Percentiles rank a stretch among this genome's conserved stretches.
Evolutionary conservation across 2,888 invertebrate genomes (phyloP).

Genomic region (Caenorhabditis macrosperma): DNA sequence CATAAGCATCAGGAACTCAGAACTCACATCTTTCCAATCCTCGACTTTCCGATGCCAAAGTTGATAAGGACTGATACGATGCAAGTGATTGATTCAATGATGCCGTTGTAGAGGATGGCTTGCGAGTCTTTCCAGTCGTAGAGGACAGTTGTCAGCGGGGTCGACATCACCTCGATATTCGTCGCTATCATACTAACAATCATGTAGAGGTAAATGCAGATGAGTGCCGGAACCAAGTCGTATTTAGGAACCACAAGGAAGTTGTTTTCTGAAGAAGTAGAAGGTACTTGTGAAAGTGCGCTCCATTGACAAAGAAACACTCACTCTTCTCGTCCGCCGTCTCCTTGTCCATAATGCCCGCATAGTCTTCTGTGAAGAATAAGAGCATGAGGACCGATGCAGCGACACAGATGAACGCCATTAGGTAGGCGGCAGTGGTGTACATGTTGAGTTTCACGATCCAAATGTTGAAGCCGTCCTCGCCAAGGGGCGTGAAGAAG

Average conservation of each 20-base stretch:
- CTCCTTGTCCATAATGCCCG: conserved; percentile 63
- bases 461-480: conserved; percentile 51
- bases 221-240: conserved; percentile 63
- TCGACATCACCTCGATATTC: conserved; percentile 71
- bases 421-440: conserved; percentile 64
- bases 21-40: conserved; percentile 63
- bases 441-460: conserved; percentile 61
- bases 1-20: too few species aligned
- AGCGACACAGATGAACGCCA: conserved; percentile 58
- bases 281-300: too few species aligned
- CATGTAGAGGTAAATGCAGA: conserved; percentile 70
- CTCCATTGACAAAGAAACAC: conserved; percentile 5
- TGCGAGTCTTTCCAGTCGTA: conserved; percentile 68
- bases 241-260: conserved; percentile 63
- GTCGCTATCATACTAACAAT: conserved; percentile 67
- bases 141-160: conserved; percentile 65
- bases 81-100: conserved; percentile 63
- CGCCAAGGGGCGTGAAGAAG: conserved; percentile 62
- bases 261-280: conserved; percentile 40
- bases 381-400: conserved; percentile 58
- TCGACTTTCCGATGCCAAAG: conserved; percentile 61
- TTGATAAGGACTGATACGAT: conserved; percentile 64
- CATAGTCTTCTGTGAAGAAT: conserved; percentile 68
- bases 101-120: conserved; percentile 66
- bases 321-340: conserved; percentile 36